Base-by-base conservation (phyloP, 2,797 vertebrate species). In the Amazona ochrocephala region DNA sequence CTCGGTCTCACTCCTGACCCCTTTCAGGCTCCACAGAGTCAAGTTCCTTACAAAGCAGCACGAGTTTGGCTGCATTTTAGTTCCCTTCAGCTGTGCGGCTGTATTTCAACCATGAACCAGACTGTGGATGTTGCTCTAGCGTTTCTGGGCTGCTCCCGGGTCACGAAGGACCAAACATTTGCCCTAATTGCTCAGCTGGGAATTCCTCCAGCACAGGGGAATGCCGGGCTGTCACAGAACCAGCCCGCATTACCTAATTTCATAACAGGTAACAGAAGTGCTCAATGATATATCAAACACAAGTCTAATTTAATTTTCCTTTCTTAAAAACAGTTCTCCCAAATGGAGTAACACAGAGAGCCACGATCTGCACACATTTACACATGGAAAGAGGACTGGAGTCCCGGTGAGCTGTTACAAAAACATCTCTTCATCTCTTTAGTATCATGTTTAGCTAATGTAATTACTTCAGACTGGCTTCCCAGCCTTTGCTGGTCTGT, bases 1-100 rank as follows among this genome's bases (percentile, higher is more conserved):
- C 39, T 44, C 2, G 0, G 18, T 10, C 44, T 47, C 60, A 5
- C 29, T 60, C 30, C 42, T 1, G 1, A 37, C 29, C 29, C n/a
- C 27, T 37, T 29, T 16, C 30, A 60, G 47, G 48, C 50, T 83
- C 34, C 26, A 29, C 71, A 54, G 34, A 83, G 34, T 39, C 77
- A 53, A 30, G 58, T 5, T 75, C 70, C 48, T 66, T 51, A 21
- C 27, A 64, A 54, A 70, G 65, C 66, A 78, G 50, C 79, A 51
- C n/a, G 54, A 16, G 9, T 76, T 34, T 76, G 64, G 44, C 42
- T 47, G 53, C 24, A 41, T 47, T 89, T 84, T 76, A 23, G 50
- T 51, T 51, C 67, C 68, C 47, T 83, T 61, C 60, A 19, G 5
- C 12, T 32, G 21, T 32, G 61, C 22, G 53, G 45, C 14, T 75